A percentile compares a stretch with the other conserved stretches of the same genome.
Conservation (phyloP, 2,113 vertebrate species). For the Bambusicola thoracicus region DNA sequence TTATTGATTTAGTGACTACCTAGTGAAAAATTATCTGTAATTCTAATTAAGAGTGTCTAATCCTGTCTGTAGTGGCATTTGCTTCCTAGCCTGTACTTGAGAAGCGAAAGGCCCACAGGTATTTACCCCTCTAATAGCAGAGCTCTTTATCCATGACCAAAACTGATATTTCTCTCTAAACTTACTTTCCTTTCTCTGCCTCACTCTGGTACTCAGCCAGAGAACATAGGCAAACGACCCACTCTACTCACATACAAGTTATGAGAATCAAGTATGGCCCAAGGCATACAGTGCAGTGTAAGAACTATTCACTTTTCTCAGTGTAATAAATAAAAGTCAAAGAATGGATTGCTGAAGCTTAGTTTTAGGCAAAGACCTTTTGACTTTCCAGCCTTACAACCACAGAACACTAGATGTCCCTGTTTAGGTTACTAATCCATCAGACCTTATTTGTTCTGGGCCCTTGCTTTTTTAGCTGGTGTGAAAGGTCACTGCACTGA, state of each 20-base stretch:
- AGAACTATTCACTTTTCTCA: background rate
- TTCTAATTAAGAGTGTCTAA: background rate
- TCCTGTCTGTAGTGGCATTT: background rate
- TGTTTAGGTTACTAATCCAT: background rate
- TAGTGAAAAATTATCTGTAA: background rate
- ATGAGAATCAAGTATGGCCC: background rate
- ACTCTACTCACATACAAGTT: background rate
- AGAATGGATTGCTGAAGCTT: background rate
- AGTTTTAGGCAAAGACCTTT: background rate
- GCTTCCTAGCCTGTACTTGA: background rate
- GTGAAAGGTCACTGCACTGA: background rate
- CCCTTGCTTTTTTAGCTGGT: background rate
- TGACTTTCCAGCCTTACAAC: background rate
- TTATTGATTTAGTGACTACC: background rate
- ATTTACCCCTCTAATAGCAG: background rate
- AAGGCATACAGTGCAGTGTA: background rate
- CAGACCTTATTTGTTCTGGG: background rate
- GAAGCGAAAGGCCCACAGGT: background rate
- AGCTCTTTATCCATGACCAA: background rate
- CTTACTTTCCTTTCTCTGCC: background rate
- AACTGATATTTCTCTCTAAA: background rate
- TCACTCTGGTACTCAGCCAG: background rate
- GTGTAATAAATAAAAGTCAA: background rate
- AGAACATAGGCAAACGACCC: background rate
- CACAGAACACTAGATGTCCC: background rate